Percentiles rank a stretch among this genome's conserved stretches.
Evolutionary conservation across 2,797 vertebrate genomes (phyloP).

Genomic region (Oryzias sinensis): DNA sequence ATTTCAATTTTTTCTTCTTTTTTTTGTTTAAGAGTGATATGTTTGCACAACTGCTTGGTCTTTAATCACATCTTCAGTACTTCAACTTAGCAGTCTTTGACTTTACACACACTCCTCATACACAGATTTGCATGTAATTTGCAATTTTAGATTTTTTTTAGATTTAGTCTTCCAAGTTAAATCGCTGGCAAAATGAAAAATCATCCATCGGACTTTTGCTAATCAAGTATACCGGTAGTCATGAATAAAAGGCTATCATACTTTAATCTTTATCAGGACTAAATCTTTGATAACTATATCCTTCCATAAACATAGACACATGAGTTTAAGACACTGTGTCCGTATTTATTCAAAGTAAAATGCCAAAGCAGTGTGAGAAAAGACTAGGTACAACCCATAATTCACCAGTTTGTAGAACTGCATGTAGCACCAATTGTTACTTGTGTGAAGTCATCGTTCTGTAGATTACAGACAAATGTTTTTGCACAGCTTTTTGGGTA

Average conservation of each 20-base stretch:
- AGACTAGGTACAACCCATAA: background rate
- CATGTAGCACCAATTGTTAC: background rate
- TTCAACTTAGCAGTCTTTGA: background rate
- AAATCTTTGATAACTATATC: background rate
- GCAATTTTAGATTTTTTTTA: too few relatives aligned
- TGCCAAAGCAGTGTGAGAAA: background rate
- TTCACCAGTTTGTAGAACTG: slow-evolving; percentile 1
- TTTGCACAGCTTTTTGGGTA: background rate
- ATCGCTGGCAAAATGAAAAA: too few relatives aligned
- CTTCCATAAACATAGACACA: background rate
- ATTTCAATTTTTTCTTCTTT: background rate
- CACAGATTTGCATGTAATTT: too few relatives aligned
- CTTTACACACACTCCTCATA: too few relatives aligned
- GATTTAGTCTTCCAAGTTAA: too few relatives aligned
- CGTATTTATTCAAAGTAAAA: background rate
- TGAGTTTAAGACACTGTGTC: background rate
- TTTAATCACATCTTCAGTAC: background rate
- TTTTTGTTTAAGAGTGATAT: background rate
- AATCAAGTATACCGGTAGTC: too few relatives aligned
- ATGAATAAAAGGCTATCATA: too few relatives aligned
- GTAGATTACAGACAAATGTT: background rate
- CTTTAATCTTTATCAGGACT: too few relatives aligned
- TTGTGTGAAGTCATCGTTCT: background rate
- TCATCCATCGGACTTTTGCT: too few relatives aligned
- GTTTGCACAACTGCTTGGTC: background rate